Evolutionary conservation across 2,888 invertebrate species (phyloP).

Genomic region (Coenonympha arcania): DNA sequence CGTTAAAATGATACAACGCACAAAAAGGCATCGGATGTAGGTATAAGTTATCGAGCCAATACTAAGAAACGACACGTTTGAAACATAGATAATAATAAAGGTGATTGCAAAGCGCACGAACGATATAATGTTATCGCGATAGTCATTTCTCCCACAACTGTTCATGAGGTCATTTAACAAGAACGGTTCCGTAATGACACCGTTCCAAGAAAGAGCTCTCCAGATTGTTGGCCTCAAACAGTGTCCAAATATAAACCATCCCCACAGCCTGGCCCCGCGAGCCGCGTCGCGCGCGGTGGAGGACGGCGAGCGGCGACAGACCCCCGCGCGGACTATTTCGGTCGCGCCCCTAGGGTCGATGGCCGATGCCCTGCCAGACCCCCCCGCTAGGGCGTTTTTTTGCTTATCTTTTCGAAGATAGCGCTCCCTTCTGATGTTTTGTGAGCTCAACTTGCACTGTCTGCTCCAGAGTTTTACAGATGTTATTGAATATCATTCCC

Average conservation of each 20-base stretch:
- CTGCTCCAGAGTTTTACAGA: neutral
- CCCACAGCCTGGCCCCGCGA: neutral
- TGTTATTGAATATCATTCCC: no score
- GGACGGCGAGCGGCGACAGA: conserved; percentile 24
- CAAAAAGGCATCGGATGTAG: no score
- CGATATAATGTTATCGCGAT: neutral
- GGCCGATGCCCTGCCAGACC: conserved; percentile 31
- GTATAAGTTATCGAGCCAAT: no score
- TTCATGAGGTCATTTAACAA: conserved; percentile 16
- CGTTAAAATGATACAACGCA: no score
- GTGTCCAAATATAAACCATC: conserved; percentile 27
- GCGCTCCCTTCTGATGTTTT: conserved; percentile 23
- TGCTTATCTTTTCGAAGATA: conserved; percentile 31
- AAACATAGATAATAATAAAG: neutral
- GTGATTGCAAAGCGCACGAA: neutral
- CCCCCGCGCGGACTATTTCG: conserved; percentile 48
- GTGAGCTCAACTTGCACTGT: conserved; percentile 1
- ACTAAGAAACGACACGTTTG: no score
- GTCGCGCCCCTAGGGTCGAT: conserved; percentile 49
- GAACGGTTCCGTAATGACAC: conserved; percentile 3
- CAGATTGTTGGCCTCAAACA: conserved; percentile 27
- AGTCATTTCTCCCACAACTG: neutral
- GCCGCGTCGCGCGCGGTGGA: neutral
- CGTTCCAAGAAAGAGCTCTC: conserved; percentile 14
- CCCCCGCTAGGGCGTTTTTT: conserved; percentile 34